Conservation (phyloP, 92 coral and sea anemone genomes). For the Metridium senile region DNA sequence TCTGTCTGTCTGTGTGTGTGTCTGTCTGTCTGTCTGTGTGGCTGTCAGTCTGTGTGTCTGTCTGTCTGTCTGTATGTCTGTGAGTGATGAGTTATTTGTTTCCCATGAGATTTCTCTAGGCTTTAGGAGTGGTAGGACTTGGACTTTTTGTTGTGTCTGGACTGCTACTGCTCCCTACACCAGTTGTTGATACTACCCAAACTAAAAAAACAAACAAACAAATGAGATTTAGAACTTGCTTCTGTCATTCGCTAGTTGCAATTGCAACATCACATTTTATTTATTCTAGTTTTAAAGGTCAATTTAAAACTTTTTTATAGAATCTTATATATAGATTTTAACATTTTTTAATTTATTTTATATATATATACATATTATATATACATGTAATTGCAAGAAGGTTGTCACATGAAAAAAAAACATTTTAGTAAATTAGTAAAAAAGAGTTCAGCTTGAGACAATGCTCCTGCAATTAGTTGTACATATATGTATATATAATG, state of each 20-base stretch:
- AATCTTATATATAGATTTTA: too few relatives aligned
- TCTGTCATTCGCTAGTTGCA: not conserved
- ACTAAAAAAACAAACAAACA: constrained; percentile 6
- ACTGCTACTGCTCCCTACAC: not conserved
- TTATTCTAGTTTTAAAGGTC: too few relatives aligned
- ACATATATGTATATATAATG: too few relatives aligned
- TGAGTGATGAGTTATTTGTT: not conserved
- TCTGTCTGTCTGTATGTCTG: not conserved
- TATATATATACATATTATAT: too few relatives aligned
- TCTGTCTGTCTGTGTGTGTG: not conserved
- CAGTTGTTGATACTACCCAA: constrained; percentile 33
- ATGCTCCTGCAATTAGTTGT: too few relatives aligned
- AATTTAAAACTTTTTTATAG: too few relatives aligned
- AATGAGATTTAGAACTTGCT: not conserved
- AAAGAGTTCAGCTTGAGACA: too few relatives aligned
- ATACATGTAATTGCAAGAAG: too few relatives aligned
- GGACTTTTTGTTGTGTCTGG: not conserved
- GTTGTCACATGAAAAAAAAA: too few relatives aligned
- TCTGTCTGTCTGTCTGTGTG: not conserved
- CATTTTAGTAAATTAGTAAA: too few relatives aligned
- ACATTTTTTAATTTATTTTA: too few relatives aligned
- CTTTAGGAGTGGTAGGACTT: not conserved
- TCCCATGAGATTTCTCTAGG: not conserved
- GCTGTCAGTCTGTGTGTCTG: not conserved
- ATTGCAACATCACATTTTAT: too few relatives aligned